A percentile compares a stretch with the other conserved stretches of the same genome.
Conservation (phyloP, 30 jellyfish, hydroid and myxozoan species). For the Turritopsis rubra region DNA sequence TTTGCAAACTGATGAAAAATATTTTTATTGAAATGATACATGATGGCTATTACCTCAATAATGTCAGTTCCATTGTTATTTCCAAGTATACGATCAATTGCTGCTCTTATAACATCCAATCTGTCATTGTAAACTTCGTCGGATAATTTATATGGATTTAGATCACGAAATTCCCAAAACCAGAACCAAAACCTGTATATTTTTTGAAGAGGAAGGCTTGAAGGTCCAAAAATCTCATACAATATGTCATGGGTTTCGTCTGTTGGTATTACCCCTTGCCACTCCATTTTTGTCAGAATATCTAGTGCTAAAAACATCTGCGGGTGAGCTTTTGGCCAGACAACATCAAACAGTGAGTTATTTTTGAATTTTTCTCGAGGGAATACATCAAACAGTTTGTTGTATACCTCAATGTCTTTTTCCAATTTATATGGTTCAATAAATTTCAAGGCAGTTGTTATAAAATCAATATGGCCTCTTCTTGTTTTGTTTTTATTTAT, state of each 20-base stretch:
- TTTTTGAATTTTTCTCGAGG: slow-evolving; percentile 71
- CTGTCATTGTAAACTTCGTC: slow-evolving; percentile 81
- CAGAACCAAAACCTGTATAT: slow-evolving; percentile 67
- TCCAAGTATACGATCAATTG: slow-evolving; percentile 68
- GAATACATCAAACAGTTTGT: slow-evolving; percentile 65
- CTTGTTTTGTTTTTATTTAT: slow-evolving; percentile 42
- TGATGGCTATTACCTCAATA: slow-evolving; percentile 70
- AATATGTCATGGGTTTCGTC: slow-evolving; percentile 57
- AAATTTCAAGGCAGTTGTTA: slow-evolving; percentile 65
- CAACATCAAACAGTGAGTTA: slow-evolving; percentile 64
- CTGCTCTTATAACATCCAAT: slow-evolving; percentile 50
- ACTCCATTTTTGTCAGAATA: slow-evolving; percentile 84
- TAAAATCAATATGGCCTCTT: slow-evolving; percentile 77
- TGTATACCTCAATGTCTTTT: slow-evolving; percentile 68
- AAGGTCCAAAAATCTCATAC: slow-evolving; percentile 67
- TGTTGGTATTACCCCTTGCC: slow-evolving; percentile 74
- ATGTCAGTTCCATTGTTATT: slow-evolving; percentile 52
- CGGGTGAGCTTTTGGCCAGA: slow-evolving; percentile 96
- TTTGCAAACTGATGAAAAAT: neutral
- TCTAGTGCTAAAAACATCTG: slow-evolving; percentile 83
- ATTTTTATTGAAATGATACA: neutral
- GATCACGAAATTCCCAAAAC: slow-evolving; percentile 55
- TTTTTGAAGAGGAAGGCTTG: slow-evolving; percentile 80
- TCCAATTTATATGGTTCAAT: slow-evolving; percentile 63
- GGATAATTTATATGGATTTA: slow-evolving; percentile 69